Conservation (phyloP, 2,888 invertebrate genomes). For the Iselma pallidipennis region DNA sequence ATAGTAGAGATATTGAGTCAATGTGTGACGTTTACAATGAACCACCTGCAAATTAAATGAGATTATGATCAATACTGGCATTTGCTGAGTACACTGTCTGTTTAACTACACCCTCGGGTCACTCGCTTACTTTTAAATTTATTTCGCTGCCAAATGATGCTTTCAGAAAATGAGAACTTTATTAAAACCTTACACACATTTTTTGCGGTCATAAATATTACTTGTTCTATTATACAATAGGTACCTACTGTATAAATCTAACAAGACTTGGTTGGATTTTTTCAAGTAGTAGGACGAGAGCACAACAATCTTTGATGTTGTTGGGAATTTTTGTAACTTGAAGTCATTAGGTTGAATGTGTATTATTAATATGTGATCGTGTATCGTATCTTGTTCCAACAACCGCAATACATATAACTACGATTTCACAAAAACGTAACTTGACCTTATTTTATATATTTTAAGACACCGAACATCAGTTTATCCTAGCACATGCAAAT, state of each 20-base stretch:
- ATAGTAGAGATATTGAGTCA: neutral
- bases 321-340: no score
- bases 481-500: constrained; percentile 28
- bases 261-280: no score
- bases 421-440: constrained; percentile 17
- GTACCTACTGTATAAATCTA: no score
- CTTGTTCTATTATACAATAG: no score
- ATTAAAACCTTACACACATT: no score
- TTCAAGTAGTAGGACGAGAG: no score
- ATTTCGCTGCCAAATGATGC: neutral
- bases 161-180: neutral
- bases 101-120: constrained; percentile 3
- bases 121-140: constrained; percentile 1
- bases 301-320: no score
- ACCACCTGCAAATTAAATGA: constrained; percentile 1
- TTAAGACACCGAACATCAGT: constrained; percentile 23
- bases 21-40: neutral
- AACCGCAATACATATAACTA: neutral
- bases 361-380: constrained; percentile 9
- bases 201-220: no score
- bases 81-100: constrained; percentile 1
- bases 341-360: neutral
- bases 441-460: constrained; percentile 25
- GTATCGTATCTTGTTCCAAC: neutral
- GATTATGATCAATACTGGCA: neutral